These are phyloP conservation scores for Agriopis marginaria DNA, from an alignment of 2,888 invertebrate genomes.

Conservation along the genomic window DNA sequence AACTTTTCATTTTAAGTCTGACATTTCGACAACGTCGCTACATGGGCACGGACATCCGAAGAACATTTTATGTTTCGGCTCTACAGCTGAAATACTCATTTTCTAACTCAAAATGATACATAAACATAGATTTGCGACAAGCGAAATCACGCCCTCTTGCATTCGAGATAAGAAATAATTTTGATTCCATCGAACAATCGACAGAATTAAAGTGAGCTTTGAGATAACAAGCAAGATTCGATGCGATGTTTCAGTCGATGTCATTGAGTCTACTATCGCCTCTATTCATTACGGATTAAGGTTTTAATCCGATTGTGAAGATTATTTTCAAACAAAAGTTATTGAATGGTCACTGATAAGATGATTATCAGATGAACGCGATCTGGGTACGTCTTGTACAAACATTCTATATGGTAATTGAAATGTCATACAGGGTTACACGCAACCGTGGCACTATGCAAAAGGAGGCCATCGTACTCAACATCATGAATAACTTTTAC, in stretches of 20 bases:
- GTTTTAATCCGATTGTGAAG: constrained; percentile 54
- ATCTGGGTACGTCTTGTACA: constrained; percentile 70
- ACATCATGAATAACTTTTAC: too few species aligned
- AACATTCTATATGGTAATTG: constrained; percentile 85
- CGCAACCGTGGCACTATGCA: too few species aligned
- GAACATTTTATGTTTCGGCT: constrained; percentile 75
- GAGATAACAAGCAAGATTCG: constrained; percentile 75
- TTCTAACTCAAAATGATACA: constrained; percentile 56
- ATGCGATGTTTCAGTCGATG: constrained; percentile 65
- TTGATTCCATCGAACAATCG: constrained; percentile 53
- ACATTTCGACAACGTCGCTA: constrained; percentile 66
- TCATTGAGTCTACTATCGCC: constrained; percentile 58
- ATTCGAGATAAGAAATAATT: constrained; percentile 57
- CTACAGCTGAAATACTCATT: constrained; percentile 63
- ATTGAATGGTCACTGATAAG: constrained; percentile 84
- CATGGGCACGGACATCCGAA: constrained; percentile 60
- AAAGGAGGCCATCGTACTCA: too few species aligned
- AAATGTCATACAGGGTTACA: constrained; percentile 67
- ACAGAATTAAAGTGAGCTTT: constrained; percentile 65
- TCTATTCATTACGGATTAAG: constrained; percentile 58
- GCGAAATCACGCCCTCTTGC: constrained; percentile 53
- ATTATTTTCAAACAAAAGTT: constrained; percentile 75
- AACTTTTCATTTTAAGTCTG: constrained; percentile 62
- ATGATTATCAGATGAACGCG: constrained; percentile 83
- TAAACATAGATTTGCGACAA: constrained; percentile 41